Percentiles rank a stretch among this genome's conserved stretches.
phyloP scores from a whole-genome alignment of 2,888 invertebrate species.

The Junonia oenone region DNA sequence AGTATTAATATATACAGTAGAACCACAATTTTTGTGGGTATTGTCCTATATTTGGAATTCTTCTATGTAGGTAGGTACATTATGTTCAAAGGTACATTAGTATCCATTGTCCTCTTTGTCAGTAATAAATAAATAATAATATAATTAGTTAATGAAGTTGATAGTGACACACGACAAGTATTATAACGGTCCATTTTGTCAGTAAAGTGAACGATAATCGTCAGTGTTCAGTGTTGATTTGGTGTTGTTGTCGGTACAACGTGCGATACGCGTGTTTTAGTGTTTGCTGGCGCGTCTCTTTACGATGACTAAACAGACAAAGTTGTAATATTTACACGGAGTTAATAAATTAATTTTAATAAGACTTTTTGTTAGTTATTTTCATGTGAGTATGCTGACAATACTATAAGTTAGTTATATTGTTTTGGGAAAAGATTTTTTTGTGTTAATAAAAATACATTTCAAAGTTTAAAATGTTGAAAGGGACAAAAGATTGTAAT shows the following conservation, averaged over 20 bases:
- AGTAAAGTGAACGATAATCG: conserved; percentile 24
- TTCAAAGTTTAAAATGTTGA: too few species aligned
- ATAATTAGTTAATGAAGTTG: conserved; percentile 23
- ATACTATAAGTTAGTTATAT: conserved; percentile 1
- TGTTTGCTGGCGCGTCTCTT: conserved; percentile 49
- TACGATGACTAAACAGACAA: conserved; percentile 16
- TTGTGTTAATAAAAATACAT: too few species aligned
- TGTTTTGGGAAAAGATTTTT: not conserved
- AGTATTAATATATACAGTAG: conserved; percentile 11
- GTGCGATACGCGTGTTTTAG: conserved; percentile 48
- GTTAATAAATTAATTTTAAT: not conserved
- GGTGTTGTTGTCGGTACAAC: conserved; percentile 32
- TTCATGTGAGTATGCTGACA: not conserved
- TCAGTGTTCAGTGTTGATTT: conserved; percentile 37
- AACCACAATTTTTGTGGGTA: conserved; percentile 9
- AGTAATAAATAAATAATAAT: conserved; percentile 23
- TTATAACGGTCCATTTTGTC: conserved; percentile 25
- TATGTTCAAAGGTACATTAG: not conserved
- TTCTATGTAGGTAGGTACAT: not conserved
- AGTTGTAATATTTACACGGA: conserved; percentile 11
- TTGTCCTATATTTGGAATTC: conserved; percentile 7
- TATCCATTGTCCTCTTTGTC: conserved; percentile 7
- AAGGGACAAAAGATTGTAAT: too few species aligned
- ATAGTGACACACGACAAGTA: conserved; percentile 20
- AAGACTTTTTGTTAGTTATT: not conserved